phyloP scores from a whole-genome alignment of 2,113 vertebrate genomes.

The Athene cunicularia region DNA sequence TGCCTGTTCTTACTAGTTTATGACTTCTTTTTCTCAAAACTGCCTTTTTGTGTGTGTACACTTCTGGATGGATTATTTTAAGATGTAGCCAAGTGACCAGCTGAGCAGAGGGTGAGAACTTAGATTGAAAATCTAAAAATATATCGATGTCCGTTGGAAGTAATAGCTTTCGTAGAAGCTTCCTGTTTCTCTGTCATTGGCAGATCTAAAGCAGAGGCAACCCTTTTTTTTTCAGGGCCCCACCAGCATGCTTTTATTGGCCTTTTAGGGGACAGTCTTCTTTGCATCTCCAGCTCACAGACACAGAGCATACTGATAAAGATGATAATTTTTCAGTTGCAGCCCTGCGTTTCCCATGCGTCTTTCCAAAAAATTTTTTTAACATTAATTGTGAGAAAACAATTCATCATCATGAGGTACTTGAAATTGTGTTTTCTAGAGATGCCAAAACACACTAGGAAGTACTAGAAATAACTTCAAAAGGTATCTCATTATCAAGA shows the following conservation, averaged over 20 bases:
- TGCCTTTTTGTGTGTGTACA: not conserved
- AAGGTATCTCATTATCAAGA: not conserved
- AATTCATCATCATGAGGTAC: not conserved
- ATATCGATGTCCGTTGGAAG: not conserved
- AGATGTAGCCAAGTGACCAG: not conserved
- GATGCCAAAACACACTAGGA: not conserved
- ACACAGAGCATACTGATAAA: not conserved
- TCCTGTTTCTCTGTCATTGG: not conserved
- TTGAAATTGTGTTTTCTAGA: not conserved
- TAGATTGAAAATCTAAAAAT: not conserved
- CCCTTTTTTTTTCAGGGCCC: not conserved
- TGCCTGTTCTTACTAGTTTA: not conserved
- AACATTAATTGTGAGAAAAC: not conserved
- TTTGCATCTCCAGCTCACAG: not conserved
- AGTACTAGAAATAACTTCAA: not conserved
- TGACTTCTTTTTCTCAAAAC: not conserved
- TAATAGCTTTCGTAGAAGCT: not conserved
- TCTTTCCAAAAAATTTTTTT: not conserved
- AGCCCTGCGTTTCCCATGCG: not conserved
- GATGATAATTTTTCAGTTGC: not conserved
- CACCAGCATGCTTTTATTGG: not conserved
- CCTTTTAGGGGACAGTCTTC: not conserved
- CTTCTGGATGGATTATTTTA: not conserved
- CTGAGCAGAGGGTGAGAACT: not conserved
- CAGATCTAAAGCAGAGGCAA: not conserved